Evolutionary conservation across 2,113 vertebrate genomes (phyloP), one percentile per base, ranked within the genome.

Genomic region (Scolopax mira): DNA sequence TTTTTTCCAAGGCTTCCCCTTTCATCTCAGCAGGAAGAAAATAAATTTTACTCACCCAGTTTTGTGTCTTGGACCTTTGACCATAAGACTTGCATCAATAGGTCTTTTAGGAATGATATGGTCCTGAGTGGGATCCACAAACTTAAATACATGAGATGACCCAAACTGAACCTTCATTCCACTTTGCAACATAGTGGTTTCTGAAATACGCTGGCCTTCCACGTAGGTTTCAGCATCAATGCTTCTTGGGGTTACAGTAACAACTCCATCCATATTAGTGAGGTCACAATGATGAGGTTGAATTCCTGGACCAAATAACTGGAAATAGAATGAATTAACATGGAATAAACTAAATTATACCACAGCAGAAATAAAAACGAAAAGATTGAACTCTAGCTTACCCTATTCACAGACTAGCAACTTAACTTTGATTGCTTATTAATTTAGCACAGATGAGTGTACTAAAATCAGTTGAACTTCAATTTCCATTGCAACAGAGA

Each of bases 221-320:
- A 99, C 99, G 0, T 98, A 99, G 6, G 99, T 99, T 98, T 99
- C 99, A 0, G 99, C 99, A 15, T 99, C 99, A 52, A 99, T 98
- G 78, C 98, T 98, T 95, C 98, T 98, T 0, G 99, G 99, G 3
- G 99, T 99, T 93, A 99, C 99, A 0, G 99, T 99, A 67, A 99
- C 99, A 95, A 99, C 98, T 4, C 99, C 99, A n/a, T 99, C 99
- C 79, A 98, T 99, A 96, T 99, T 99, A 89, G 98, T 99, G 84
- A 99, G 98, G 96, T 99, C 99, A 95, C 99, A 99, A 96, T 99
- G 99, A 96, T 99, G 99, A 61, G 99, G 99, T 28, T 99, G 98
- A 85, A 99, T 98, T 44, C 99, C 99, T 9, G 99, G 98, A 14
- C 99, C 99, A 49, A 99, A 98, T 71, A 99, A 97, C 99, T 99